Conservation (phyloP, 1,140 invertebrate genomes). For the Drosophila rhopaloa region DNA sequence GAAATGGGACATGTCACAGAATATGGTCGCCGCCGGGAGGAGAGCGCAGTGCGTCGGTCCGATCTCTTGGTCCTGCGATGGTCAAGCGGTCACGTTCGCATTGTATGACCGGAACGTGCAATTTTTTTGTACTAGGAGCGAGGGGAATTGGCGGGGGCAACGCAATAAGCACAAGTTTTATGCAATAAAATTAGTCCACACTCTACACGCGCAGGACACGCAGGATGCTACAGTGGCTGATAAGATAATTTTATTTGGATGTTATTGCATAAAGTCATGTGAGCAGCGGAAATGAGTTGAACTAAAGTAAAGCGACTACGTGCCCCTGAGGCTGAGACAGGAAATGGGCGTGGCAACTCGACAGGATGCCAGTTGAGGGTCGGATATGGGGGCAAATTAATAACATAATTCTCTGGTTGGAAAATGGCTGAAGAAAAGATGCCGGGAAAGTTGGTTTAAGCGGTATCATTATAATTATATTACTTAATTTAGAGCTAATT, state of each 20-base stretch:
- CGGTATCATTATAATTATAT: too few species aligned
- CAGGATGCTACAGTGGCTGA: conserved; percentile 69
- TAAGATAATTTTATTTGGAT: conserved; percentile 81
- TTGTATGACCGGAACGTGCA: conserved; percentile 78
- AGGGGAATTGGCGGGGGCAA: conserved; percentile 14
- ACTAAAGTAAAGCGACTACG: conserved; percentile 74
- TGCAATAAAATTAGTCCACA: conserved; percentile 77
- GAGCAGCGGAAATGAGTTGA: conserved; percentile 78
- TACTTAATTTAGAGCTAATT: too few species aligned
- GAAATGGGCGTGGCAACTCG: not conserved
- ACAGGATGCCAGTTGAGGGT: not conserved
- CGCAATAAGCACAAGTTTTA: conserved; percentile 79
- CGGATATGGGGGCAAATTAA: conserved; percentile 31
- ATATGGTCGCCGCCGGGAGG: conserved; percentile 24
- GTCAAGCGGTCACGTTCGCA: conserved; percentile 73
- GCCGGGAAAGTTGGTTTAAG: not conserved
- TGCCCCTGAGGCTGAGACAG: conserved; percentile 23
- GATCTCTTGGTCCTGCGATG: conserved; percentile 40
- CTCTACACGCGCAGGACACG: conserved; percentile 55
- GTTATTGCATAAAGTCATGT: conserved; percentile 83
- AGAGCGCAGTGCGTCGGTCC: conserved; percentile 15
- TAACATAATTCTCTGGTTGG: conserved; percentile 60
- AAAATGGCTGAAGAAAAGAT: conserved; percentile 18
- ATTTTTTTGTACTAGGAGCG: conserved; percentile 44
- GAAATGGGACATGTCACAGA: conserved; percentile 54